Conservation (phyloP, 2,797 vertebrate genomes). For the Pseudochirops cupreus region DNA sequence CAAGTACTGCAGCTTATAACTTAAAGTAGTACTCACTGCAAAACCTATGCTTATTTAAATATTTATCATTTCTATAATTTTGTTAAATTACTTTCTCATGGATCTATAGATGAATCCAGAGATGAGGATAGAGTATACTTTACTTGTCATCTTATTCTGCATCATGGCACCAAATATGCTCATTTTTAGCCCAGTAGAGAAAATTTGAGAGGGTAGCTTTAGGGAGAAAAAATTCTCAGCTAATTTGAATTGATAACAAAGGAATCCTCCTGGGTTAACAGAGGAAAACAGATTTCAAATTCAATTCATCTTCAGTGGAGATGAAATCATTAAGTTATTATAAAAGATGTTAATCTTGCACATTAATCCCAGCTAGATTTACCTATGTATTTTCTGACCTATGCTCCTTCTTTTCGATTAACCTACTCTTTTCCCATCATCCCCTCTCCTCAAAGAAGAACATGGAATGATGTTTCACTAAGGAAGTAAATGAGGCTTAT, state of each 20-base stretch:
- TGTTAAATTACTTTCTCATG: constrained; percentile 40
- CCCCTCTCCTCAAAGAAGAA: constrained; percentile 36
- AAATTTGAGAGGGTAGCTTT: neutral
- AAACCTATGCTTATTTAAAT: constrained; percentile 57
- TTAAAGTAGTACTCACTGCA: constrained; percentile 58
- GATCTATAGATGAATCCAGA: neutral
- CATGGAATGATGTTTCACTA: constrained; percentile 8
- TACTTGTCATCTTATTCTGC: neutral
- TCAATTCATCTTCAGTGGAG: constrained; percentile 35
- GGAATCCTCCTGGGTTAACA: constrained; percentile 27
- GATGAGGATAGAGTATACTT: neutral
- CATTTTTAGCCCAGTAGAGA: neutral
- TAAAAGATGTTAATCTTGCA: constrained; percentile 18
- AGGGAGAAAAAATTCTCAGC: constrained; percentile 14
- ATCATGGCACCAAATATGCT: constrained; percentile 20
- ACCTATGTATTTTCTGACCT: constrained; percentile 21
- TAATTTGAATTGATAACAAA: constrained; percentile 40
- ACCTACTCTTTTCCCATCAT: constrained; percentile 58
- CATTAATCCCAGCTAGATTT: constrained; percentile 19
- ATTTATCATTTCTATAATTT: constrained; percentile 57
- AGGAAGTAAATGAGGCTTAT: constrained; percentile 17
- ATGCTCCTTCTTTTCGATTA: constrained; percentile 15
- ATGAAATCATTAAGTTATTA: neutral
- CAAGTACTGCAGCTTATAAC: constrained; percentile 65
- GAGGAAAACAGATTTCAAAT: constrained; percentile 48